phyloP scores from a whole-genome alignment of 2,888 invertebrate species.

The Chromoteleia sp. region DNA sequence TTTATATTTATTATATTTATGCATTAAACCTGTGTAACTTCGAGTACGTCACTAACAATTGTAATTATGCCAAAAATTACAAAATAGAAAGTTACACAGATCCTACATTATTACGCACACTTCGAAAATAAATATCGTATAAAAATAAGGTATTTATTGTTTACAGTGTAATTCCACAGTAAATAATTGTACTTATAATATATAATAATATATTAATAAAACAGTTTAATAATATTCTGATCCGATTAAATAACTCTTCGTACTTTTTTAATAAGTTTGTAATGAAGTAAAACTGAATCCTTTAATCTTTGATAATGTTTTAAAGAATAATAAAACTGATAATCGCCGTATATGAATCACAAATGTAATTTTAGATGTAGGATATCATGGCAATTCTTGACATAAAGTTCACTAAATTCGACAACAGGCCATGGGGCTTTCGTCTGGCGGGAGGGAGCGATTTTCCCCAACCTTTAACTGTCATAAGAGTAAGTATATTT shows the following conservation, averaged over 20 bases:
- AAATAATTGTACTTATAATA: not conserved
- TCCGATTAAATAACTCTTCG: not conserved
- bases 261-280: not conserved
- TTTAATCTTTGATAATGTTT: no score
- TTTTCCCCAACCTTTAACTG: slow-evolving; percentile 90
- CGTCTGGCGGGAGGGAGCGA: slow-evolving; percentile 91
- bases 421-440: slow-evolving; percentile 91
- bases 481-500: slow-evolving; percentile 89
- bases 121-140: no score
- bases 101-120: no score
- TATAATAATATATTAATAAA: not conserved
- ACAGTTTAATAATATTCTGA: not conserved
- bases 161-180: not conserved
- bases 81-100: no score
- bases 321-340: not conserved
- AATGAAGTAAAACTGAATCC: not conserved
- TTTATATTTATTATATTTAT: no score
- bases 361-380: slow-evolving; percentile 79
- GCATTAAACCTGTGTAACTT: no score
- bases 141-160: no score
- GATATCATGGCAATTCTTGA: slow-evolving; percentile 88
- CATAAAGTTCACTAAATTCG: slow-evolving; percentile 88
- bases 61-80: no score
- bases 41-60: no score
- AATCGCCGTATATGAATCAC: slow-evolving; percentile 22